Conservation (phyloP, 2,888 invertebrate genomes). For the Apotomis betuletana region DNA sequence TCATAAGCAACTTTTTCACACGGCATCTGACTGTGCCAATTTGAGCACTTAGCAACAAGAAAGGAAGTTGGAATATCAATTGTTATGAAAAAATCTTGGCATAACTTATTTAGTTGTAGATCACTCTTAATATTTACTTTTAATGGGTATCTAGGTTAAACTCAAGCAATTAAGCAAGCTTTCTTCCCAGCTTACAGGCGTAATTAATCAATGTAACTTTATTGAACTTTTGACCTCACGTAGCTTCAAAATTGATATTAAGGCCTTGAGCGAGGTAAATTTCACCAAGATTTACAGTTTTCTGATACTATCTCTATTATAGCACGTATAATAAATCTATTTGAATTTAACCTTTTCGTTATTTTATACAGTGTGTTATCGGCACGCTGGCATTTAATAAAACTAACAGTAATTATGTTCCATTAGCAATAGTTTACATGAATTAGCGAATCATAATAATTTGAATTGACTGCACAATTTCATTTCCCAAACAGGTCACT, state of each 20-base stretch:
- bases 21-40: background rate
- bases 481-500: too few relatives aligned
- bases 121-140: conserved; percentile 11
- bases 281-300: conserved; percentile 13
- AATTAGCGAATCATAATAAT: too few relatives aligned
- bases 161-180: conserved; percentile 34
- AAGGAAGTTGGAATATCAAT: background rate
- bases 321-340: background rate
- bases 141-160: conserved; percentile 28
- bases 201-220: conserved; percentile 43
- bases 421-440: too few relatives aligned
- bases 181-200: conserved; percentile 34
- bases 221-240: conserved; percentile 32
- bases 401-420: too few relatives aligned
- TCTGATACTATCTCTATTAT: conserved; percentile 7
- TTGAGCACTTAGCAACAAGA: background rate
- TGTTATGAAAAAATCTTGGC: conserved; percentile 4
- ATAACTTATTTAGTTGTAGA: background rate
- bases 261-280: conserved; percentile 13
- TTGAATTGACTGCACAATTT: too few relatives aligned
- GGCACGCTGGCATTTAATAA: too few relatives aligned
- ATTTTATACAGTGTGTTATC: too few relatives aligned
- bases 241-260: conserved; percentile 28
- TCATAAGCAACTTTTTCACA: background rate
- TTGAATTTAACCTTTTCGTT: background rate